A percentile compares a stretch with the other conserved stretches of the same genome.
phyloP scores from a whole-genome alignment of 2,797 vertebrate genomes.

The Hylomyscus alleni region DNA sequence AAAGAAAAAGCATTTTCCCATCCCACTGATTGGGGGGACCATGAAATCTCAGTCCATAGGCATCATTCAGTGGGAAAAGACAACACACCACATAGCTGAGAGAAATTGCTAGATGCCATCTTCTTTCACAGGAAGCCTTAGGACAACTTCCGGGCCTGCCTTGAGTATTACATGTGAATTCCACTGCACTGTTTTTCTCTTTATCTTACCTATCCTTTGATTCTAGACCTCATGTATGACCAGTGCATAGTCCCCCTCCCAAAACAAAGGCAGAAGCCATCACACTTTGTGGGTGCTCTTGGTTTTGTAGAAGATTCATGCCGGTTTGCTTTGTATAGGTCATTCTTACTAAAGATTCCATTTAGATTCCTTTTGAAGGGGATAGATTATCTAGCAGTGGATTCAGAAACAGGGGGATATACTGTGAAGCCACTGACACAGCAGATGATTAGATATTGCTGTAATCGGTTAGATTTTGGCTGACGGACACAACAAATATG shows the following conservation, averaged over 20 bases:
- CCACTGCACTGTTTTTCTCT: too few relatives aligned
- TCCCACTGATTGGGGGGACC: constrained; percentile 69
- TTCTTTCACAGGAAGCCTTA: constrained; percentile 39
- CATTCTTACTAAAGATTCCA: background rate
- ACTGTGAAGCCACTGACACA: background rate
- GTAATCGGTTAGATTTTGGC: background rate
- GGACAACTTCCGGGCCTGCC: background rate
- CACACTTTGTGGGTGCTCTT: background rate
- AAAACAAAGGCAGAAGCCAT: background rate
- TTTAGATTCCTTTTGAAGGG: background rate
- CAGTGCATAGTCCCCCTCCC: background rate
- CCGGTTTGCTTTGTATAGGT: background rate
- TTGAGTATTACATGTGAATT: background rate
- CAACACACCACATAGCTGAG: constrained; percentile 21
- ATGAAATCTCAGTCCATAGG: constrained; percentile 58
- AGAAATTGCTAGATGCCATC: constrained; percentile 10
- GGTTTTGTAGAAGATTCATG: background rate
- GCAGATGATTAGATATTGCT: background rate
- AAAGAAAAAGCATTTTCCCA: constrained; percentile 76
- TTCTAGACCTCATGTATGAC: background rate
- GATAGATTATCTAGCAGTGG: background rate
- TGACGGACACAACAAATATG: background rate
- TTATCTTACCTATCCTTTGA: background rate
- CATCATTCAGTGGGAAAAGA: constrained; percentile 59
- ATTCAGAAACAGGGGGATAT: constrained; percentile 12